These are phyloP conservation scores for Dinothrombium tinctorium DNA, from an alignment of 1,140 invertebrate genomes.

Conservation along the genomic window DNA sequence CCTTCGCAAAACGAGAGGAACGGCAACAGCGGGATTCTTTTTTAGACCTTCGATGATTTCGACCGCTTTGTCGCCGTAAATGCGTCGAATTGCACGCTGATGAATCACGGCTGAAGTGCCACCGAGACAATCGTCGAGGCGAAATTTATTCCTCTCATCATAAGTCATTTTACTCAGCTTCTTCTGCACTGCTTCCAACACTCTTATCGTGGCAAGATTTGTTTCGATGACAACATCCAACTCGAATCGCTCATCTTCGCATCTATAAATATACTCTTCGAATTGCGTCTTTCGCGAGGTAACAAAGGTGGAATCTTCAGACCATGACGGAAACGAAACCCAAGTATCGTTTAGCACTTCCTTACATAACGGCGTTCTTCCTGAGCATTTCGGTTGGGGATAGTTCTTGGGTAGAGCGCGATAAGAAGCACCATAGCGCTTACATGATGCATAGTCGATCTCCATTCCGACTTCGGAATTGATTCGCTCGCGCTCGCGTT, in stretches of 20 bases:
- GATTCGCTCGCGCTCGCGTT: conserved; percentile 8
- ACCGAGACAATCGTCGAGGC: conserved; percentile 73
- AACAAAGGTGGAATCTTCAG: conserved; percentile 92
- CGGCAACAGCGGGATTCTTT: conserved; percentile 74
- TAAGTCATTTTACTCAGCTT: conserved; percentile 66
- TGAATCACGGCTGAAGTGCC: conserved; percentile 74
- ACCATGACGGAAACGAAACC: conserved; percentile 98
- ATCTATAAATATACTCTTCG: conserved; percentile 91
- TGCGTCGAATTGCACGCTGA: conserved; percentile 49
- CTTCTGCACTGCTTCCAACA: conserved; percentile 70
- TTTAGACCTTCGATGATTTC: conserved; percentile 92
- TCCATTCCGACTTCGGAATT: conserved; percentile 8
- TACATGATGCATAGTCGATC: conserved; percentile 69
- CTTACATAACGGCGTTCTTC: conserved; percentile 55
- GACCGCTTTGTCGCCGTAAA: conserved; percentile 84
- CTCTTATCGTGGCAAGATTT: conserved; percentile 74
- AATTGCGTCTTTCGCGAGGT: conserved; percentile 89
- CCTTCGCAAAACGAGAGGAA: conserved; percentile 72
- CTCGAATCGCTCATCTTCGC: conserved; percentile 82
- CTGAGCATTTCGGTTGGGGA: conserved; percentile 64
- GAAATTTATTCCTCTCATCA: conserved; percentile 65
- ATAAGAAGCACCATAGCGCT: conserved; percentile 85
- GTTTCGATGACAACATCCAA: conserved; percentile 92
- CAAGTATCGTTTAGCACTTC: conserved; percentile 87
- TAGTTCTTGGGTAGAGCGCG: conserved; percentile 65